Percentiles rank a stretch among this genome's conserved stretches.
Conservation (phyloP, 2,888 invertebrate species). For the Xestia ashworthii region DNA sequence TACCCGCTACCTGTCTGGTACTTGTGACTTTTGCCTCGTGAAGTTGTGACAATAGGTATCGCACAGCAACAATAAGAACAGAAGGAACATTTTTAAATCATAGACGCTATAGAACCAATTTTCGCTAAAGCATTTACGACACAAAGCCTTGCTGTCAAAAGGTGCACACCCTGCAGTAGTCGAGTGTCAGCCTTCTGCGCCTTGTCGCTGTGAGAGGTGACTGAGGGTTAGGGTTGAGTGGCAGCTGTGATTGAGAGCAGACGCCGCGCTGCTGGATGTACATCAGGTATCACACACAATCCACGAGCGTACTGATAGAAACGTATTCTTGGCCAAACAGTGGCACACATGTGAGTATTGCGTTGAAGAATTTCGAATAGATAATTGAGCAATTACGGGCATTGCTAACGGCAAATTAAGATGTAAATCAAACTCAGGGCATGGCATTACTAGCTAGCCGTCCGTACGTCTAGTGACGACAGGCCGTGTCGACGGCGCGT, state of each 20-base stretch:
- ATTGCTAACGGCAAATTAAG: neutral
- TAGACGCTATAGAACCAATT: neutral
- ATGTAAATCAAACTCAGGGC: neutral
- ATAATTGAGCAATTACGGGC: neutral
- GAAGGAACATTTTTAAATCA: neutral
- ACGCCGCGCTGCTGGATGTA: slow-evolving; percentile 37
- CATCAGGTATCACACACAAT: slow-evolving; percentile 28
- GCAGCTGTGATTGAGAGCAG: slow-evolving; percentile 37
- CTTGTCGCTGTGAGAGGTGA: neutral
- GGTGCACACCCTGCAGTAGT: neutral
- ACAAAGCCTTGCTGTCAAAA: neutral
- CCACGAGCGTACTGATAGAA: neutral
- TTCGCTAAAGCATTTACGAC: neutral
- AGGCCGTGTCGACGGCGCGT: too few relatives aligned
- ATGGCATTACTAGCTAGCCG: too few relatives aligned
- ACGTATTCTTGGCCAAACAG: slow-evolving; percentile 3
- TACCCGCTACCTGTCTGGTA: slow-evolving; percentile 10
- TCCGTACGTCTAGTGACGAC: too few relatives aligned
- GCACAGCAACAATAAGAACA: neutral
- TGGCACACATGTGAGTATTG: neutral
- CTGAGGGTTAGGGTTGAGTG: neutral
- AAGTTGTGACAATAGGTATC: neutral
- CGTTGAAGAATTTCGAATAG: neutral
- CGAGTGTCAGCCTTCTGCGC: neutral
- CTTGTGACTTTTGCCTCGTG: slow-evolving; percentile 2